Percentiles rank a stretch among this genome's conserved stretches.
phyloP scores from a whole-genome alignment of 2,888 invertebrate genomes.

The Drosophila melanosoma region DNA sequence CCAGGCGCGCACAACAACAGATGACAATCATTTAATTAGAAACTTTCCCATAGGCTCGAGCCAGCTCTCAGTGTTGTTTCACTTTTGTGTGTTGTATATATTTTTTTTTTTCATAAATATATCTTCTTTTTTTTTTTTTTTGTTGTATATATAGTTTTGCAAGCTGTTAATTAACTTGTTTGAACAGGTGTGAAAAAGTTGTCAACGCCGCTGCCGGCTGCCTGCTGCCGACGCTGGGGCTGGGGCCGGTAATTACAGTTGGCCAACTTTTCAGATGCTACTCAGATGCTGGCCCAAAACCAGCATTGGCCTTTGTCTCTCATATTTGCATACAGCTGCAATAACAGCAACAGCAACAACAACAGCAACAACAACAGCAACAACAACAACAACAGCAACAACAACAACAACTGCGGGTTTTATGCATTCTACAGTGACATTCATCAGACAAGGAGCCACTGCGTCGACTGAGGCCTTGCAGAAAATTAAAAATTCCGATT shows the following conservation, averaged over 20 bases:
- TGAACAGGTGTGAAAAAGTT: conserved; percentile 83
- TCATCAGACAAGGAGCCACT: conserved; percentile 75
- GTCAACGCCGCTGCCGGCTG: conserved; percentile 54
- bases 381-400: conserved; percentile 11
- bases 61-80: conserved; percentile 54
- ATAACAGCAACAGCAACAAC: conserved; percentile 9
- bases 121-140: conserved; percentile 25
- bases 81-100: conserved; percentile 43
- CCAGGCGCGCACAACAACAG: conserved; percentile 69
- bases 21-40: conserved; percentile 85
- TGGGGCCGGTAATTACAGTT: conserved; percentile 76
- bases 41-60: conserved; percentile 84
- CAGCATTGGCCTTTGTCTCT: conserved; percentile 57
- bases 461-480: conserved; percentile 57
- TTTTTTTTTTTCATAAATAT: conserved; percentile 32
- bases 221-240: conserved; percentile 17
- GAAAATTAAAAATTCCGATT: conserved; percentile 84
- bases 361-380: conserved; percentile 12
- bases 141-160: conserved; percentile 72
- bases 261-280: conserved; percentile 77
- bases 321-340: conserved; percentile 72
- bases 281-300: conserved; percentile 62
- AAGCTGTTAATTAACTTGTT: conserved; percentile 82
- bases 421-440: conserved; percentile 73
- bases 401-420: conserved; percentile 22